phyloP scores from a whole-genome alignment of 64 coral and sea anemone genomes.

The Montipora foliosa region DNA sequence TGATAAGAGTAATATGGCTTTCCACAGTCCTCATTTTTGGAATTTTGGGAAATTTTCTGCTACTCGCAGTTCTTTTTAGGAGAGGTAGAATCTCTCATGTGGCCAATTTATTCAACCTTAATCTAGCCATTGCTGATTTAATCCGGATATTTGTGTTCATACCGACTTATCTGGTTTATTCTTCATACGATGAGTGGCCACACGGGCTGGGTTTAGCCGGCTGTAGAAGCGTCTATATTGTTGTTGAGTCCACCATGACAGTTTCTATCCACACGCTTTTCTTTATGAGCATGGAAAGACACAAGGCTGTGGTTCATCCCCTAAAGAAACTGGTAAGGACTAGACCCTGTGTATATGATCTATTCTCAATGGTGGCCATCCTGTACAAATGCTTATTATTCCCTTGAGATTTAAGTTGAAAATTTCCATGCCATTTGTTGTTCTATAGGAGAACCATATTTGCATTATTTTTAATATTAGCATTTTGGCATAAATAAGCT shows the following conservation, averaged over 20 bases:
- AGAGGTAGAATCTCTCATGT: conserved; percentile 67
- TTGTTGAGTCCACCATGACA: conserved; percentile 43
- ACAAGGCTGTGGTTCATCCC: conserved; percentile 67
- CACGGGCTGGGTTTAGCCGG: background rate
- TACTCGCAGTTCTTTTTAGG: conserved; percentile 67
- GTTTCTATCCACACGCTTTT: conserved; percentile 52
- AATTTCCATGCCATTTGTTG: too few species aligned
- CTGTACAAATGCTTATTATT: too few species aligned
- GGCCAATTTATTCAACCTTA: conserved; percentile 81
- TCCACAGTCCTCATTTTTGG: conserved; percentile 12
- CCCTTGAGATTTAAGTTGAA: too few species aligned
- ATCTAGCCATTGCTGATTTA: conserved; percentile 75
- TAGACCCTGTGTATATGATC: background rate
- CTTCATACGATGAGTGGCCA: conserved; percentile 38
- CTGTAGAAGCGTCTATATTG: conserved; percentile 30
- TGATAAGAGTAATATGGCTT: conserved; percentile 59
- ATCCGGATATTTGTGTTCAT: conserved; percentile 66
- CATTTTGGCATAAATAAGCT: too few species aligned
- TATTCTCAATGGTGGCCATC: background rate
- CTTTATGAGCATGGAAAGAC: conserved; percentile 75
- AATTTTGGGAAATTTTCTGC: conserved; percentile 67
- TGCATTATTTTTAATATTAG: too few species aligned
- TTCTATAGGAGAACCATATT: too few species aligned
- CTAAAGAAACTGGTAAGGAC: conserved; percentile 69
- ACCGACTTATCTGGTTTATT: conserved; percentile 75